Percentiles rank a stretch among this genome's conserved stretches.
Evolutionary conservation across 2,797 vertebrate species (phyloP).

Genomic region (Monodelphis domestica): DNA sequence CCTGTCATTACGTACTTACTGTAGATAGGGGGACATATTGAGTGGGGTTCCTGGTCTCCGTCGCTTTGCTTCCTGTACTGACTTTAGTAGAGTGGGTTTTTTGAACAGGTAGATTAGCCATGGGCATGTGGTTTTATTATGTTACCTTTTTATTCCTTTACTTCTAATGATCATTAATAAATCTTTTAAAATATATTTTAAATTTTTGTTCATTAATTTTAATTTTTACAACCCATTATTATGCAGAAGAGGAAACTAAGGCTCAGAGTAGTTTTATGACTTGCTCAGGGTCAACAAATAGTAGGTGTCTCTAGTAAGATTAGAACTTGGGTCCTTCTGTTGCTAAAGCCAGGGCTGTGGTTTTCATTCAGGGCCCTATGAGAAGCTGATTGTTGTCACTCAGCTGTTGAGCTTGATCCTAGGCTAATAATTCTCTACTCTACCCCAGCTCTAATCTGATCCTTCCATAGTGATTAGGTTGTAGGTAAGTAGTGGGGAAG

Average conservation of each 20-base stretch:
- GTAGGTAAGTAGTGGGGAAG: background rate
- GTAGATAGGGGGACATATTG: too few relatives aligned
- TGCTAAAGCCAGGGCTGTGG: background rate
- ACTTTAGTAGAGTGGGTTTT: too few relatives aligned
- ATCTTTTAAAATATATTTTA: too few relatives aligned
- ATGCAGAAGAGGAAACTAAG: background rate
- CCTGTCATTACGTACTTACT: too few relatives aligned
- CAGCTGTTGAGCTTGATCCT: background rate
- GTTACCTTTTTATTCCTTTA: too few relatives aligned
- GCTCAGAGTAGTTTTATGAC: background rate
- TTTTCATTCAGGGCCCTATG: background rate
- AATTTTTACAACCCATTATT: too few relatives aligned
- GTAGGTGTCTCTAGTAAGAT: background rate
- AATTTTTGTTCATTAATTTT: too few relatives aligned
- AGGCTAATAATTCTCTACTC: background rate
- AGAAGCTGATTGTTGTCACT: background rate
- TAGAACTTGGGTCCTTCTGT: background rate
- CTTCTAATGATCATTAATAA: too few relatives aligned
- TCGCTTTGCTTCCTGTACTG: too few relatives aligned
- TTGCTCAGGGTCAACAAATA: background rate
- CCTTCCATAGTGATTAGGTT: background rate
- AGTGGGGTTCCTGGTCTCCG: too few relatives aligned
- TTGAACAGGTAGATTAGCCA: too few relatives aligned
- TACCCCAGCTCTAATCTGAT: background rate
- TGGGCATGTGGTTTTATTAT: too few relatives aligned